Base-by-base conservation (phyloP, 2,113 vertebrate genomes). In the Nerophis ophidion region DNA sequence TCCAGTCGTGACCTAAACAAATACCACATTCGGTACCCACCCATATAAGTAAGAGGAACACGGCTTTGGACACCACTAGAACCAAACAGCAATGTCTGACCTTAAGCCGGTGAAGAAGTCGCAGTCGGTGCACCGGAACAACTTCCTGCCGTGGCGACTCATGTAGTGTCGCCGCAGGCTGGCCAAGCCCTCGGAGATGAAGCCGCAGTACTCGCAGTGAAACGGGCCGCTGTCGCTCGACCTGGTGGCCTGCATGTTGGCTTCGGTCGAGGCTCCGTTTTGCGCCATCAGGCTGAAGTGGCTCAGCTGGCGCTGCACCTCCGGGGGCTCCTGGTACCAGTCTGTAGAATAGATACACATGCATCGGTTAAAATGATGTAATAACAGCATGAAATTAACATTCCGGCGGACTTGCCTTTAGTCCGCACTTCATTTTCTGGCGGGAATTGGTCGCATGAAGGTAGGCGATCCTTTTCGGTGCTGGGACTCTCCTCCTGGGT, bases 141-240 rank as follows among this genome's bases (percentile, higher is more conserved):
- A 88, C 68, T 94, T 95, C 70, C 93, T 95, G 35, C 93, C 93
- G 0, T 97, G 94, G n/a, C 92, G 90, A 76, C 92, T 93, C 26
- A 91, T 74, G 79, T 93, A 97, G 75, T 97, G 95, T 36, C 94
- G 91, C 11, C 93, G 79, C 69, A 96, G 90, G 74, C 91, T 94
- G 48, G 94, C 91, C 66, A 93, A 89, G 74, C 95, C 93, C 75
- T 80, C 91, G 50, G 92, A 92, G 19, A 84, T 90, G 87, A 96
- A 97, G 75, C 91, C 91, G 80, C 95, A 97, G 79, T 94, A 89
- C 90, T 97, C 95, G 83, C 95, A 97, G 84, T 91, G 86, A 46
- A 94, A 88, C 55, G 90, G 71, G 8, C 79, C 77, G 76, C 88
- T 89, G 1, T 79, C 72, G 55, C 86, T 88, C 55, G 77, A 73